Conservation (phyloP, 1,140 invertebrate genomes). For the Drosophila arawakana region DNA sequence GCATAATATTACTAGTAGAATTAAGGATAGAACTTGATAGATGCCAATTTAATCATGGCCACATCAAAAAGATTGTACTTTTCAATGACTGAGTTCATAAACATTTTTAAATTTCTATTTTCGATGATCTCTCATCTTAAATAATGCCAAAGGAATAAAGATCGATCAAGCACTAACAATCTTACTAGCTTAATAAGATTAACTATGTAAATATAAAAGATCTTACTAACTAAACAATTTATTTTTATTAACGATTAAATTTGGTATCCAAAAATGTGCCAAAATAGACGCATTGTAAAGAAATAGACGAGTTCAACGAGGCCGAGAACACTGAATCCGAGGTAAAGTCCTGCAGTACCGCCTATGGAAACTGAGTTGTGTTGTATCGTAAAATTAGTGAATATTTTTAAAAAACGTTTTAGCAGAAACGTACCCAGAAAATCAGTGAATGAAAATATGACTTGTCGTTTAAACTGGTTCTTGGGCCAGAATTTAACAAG, state of each 20-base stretch:
- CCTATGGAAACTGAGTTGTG: constrained; percentile 87
- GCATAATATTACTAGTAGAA: too few species aligned
- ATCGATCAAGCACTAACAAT: too few species aligned
- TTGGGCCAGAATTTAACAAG: constrained; percentile 66
- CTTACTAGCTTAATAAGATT: too few species aligned
- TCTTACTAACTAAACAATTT: background rate
- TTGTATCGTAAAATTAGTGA: background rate
- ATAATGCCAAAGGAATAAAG: too few species aligned
- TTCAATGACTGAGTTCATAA: too few species aligned
- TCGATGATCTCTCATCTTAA: too few species aligned
- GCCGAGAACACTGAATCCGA: constrained; percentile 89
- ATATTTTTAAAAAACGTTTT: background rate
- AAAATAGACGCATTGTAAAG: constrained; percentile 86
- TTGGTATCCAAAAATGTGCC: constrained; percentile 84
- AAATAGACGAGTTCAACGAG: constrained; percentile 89
- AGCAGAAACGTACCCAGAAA: constrained; percentile 58
- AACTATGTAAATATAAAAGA: too few species aligned
- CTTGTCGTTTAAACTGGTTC: constrained; percentile 66
- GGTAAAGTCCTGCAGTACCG: constrained; percentile 89
- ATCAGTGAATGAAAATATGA: constrained; percentile 82
- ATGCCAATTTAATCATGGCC: too few species aligned
- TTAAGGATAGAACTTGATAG: too few species aligned
- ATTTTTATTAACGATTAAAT: constrained; percentile 35
- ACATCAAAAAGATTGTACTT: too few species aligned
- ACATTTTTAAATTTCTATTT: too few species aligned